Percentiles rank a stretch among this genome's conserved stretches.
Conservation (phyloP, 2,113 vertebrate genomes). For the Cephalopholis sonnerati region DNA sequence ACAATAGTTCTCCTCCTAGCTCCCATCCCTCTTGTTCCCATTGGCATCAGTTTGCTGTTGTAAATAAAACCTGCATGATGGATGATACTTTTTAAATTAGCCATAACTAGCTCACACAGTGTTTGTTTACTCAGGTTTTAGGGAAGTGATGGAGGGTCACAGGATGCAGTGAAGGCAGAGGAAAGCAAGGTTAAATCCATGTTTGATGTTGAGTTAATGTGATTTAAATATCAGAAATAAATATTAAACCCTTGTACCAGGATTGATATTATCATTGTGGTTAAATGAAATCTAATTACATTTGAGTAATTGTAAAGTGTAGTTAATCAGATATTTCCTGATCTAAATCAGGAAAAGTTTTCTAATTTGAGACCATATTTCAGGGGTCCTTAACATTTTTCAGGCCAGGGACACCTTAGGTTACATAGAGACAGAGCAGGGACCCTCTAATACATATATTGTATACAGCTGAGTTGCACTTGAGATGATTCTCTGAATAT, state of each 20-base stretch:
- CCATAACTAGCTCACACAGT: constrained; percentile 24
- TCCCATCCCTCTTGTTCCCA: constrained; percentile 51
- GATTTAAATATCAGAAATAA: not conserved
- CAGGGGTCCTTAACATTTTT: no score
- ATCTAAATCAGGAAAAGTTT: no score
- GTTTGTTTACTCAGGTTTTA: not conserved
- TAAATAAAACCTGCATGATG: constrained; percentile 48
- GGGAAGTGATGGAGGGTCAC: not conserved
- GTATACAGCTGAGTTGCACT: no score
- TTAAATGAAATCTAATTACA: no score
- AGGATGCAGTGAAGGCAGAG: not conserved
- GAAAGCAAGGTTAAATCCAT: not conserved
- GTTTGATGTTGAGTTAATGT: not conserved
- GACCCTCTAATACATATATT: no score
- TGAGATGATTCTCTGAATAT: no score
- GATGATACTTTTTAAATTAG: constrained; percentile 58
- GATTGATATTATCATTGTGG: no score
- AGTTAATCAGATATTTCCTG: no score
- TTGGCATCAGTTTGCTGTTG: constrained; percentile 54
- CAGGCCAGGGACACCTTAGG: no score
- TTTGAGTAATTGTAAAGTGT: no score
- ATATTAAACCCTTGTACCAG: not conserved
- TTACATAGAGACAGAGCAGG: no score
- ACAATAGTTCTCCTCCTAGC: constrained; percentile 27
- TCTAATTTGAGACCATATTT: no score